Base-by-base conservation (phyloP, 2,113 vertebrate species). In the Bubo blakistoni region DNA sequence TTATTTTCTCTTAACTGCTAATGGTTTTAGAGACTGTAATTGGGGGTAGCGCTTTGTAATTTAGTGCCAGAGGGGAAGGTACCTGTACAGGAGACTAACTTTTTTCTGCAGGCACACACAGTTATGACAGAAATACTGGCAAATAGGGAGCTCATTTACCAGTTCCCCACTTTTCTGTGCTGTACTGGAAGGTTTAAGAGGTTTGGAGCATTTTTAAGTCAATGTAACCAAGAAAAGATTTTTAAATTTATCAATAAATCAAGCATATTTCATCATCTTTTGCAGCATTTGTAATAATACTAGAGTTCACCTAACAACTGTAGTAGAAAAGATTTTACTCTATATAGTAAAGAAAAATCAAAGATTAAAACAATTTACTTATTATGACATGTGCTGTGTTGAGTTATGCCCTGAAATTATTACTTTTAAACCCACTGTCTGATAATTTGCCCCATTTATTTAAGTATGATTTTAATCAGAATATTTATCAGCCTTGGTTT, bases 1-100 rank as follows among this genome's bases (percentile, higher is more conserved):
- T 97, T 97, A 92, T 97, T 97, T 95, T 95, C 92, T 87, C 88
- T 87, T 95, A 92, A 96, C 92, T 96, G 94, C 84, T 97, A 69
- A 93, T 94, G 93, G 92, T 20, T 93, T 95, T 90, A 88, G 93
- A 94, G 95, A 20, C 63, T 90, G 72, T 85, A 76, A 87, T 12
- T 63, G 90, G 83, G 85, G 86, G 79, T 44, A 61, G 77, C 4
- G 42, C 82, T 92, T 80, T 27, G 86, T 80, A 74, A 90, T 93
- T 93, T 58, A 88, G 86, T 70, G 69, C 69, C 65, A 9, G 27
- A 81, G 52, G 36, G 58, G 76, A 88, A 93, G 62, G 82, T 34
- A 90, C 71, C 94, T 81, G 69, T 22, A 10, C 11, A 61, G 81
- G 47, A 71, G 67, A 46, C 6, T 13, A 88, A 82, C 52, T 79